Conservation (phyloP, 2,888 invertebrate species). For the Dryomyza anilis region DNA sequence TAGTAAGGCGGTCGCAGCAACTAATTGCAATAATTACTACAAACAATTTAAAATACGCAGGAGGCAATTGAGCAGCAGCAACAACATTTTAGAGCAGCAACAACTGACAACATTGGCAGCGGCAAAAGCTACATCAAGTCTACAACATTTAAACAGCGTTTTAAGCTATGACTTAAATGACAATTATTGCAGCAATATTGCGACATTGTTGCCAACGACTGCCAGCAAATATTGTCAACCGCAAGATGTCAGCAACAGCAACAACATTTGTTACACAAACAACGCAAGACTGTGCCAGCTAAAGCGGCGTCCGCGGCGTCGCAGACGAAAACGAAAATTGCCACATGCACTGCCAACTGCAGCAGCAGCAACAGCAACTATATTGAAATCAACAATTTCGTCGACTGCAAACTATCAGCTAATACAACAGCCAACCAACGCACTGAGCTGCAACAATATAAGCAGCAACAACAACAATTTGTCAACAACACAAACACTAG, state of each 20-base stretch:
- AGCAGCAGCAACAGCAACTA: slow-evolving; percentile 17
- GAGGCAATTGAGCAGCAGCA: slow-evolving; percentile 5
- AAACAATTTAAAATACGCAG: slow-evolving; percentile 31
- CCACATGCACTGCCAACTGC: slow-evolving; percentile 7
- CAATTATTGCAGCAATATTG: background rate
- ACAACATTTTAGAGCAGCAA: background rate
- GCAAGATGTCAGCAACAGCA: background rate
- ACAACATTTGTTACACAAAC: slow-evolving; percentile 35
- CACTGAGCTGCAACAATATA: slow-evolving; percentile 25
- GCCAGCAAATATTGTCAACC: slow-evolving; percentile 3
- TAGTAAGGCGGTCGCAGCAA: background rate
- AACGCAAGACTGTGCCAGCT: slow-evolving; percentile 56
- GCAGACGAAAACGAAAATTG: slow-evolving; percentile 49
- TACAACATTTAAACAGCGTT: background rate
- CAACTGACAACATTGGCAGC: slow-evolving; percentile 7
- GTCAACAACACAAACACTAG: slow-evolving; percentile 20
- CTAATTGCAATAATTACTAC: slow-evolving; percentile 31
- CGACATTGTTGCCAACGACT: background rate
- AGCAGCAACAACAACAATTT: slow-evolving; percentile 13
- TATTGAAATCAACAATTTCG: slow-evolving; percentile 3
- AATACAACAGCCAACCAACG: slow-evolving; percentile 5
- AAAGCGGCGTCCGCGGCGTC: slow-evolving; percentile 53
- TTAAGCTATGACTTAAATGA: background rate
- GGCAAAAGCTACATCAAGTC: slow-evolving; percentile 9
- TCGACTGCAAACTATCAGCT: background rate